These are phyloP conservation scores for Paracanthobrama guichenoti DNA, from an alignment of 2,113 vertebrate species.

Conservation along the genomic window DNA sequence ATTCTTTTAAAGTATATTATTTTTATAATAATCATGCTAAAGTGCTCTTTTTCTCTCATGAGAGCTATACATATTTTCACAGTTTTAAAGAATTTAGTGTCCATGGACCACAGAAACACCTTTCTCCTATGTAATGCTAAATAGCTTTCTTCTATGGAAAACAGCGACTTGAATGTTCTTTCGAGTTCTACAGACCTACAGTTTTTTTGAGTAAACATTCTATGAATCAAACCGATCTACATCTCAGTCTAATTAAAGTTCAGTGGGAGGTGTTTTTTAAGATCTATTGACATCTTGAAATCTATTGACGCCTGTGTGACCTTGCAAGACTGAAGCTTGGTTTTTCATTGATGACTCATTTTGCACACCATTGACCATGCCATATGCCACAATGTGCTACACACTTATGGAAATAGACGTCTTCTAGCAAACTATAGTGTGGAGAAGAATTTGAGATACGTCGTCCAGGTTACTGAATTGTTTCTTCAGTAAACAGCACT, in stretches of 20 bases:
- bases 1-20: too few species aligned
- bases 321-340: neutral
- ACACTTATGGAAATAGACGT: neutral
- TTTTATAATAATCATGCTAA: too few species aligned
- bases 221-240: neutral
- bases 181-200: neutral
- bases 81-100: neutral
- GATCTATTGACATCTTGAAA: neutral
- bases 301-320: constrained; percentile 1
- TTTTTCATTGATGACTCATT: neutral
- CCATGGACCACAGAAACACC: neutral
- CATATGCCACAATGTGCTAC: neutral
- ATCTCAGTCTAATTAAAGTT: neutral
- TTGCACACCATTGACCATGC: neutral
- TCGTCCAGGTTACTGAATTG: neutral
- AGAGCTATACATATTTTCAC: too few species aligned
- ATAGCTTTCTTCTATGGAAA: neutral
- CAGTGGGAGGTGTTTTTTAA: neutral
- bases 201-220: neutral
- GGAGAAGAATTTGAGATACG: neutral
- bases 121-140: too few species aligned
- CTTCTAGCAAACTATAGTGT: neutral
- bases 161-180: neutral
- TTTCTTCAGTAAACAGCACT: constrained; percentile 30
- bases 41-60: too few species aligned